These are phyloP conservation scores for Drosophila quadrilineata DNA, from an alignment of 1,140 invertebrate genomes.

Conservation along the genomic window DNA sequence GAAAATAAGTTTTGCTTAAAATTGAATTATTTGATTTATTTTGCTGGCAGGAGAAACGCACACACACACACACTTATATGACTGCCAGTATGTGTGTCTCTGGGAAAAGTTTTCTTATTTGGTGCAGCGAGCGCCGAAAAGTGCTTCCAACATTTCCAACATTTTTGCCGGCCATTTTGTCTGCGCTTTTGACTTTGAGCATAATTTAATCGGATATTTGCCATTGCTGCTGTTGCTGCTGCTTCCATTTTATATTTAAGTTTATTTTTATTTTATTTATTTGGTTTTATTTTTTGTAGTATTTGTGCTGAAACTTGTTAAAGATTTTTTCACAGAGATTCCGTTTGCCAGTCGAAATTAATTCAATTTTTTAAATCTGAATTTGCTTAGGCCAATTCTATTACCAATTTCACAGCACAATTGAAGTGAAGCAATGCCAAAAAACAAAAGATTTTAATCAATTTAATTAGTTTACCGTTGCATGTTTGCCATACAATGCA, in stretches of 20 bases:
- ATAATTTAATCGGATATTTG: conserved; percentile 80
- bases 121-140: conserved; percentile 47
- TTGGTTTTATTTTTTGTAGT: too few relatives aligned
- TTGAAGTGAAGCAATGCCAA: not conserved
- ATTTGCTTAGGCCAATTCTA: conserved; percentile 30
- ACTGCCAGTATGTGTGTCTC: conserved; percentile 9
- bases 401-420: conserved; percentile 15
- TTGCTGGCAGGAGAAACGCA: conserved; percentile 38
- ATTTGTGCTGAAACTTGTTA: too few relatives aligned
- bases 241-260: conserved; percentile 66
- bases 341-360: too few relatives aligned
- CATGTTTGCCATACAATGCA: conserved; percentile 24
- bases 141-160: conserved; percentile 60
- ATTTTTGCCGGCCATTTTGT: conserved; percentile 68
- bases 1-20: conserved; percentile 80
- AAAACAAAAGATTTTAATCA: conserved; percentile 67
- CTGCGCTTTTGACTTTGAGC: conserved; percentile 75
- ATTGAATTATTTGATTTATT: conserved; percentile 80
- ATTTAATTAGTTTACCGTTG: conserved; percentile 73
- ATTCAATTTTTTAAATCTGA: conserved; percentile 56
- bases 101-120: conserved; percentile 70
- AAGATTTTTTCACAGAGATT: too few relatives aligned
- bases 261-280: conserved; percentile 43
- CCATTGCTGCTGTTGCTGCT: conserved; percentile 40
- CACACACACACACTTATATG: not conserved